Evolutionary conservation across 2,113 vertebrate species (phyloP).

Genomic region (Tympanuchus pallidicinctus): DNA sequence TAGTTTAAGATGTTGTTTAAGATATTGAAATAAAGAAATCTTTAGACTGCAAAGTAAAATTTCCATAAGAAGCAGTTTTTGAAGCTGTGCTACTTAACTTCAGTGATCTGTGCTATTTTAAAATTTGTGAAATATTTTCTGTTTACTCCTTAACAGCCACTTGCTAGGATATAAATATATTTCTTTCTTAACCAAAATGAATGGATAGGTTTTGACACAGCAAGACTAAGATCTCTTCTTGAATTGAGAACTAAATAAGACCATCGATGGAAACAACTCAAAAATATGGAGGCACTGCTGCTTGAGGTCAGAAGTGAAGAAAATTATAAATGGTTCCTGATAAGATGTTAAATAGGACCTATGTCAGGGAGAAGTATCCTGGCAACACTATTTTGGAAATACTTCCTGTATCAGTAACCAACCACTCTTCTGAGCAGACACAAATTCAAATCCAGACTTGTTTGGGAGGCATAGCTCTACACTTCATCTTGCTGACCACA

Average conservation of each 20-base stretch:
- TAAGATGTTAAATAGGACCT: not conserved
- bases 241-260: not conserved
- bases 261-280: not conserved
- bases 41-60: not conserved
- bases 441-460: not conserved
- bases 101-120: not conserved
- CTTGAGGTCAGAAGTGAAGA: not conserved
- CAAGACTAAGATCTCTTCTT: not conserved
- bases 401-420: not conserved
- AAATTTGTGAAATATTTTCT: not conserved
- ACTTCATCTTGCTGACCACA: not conserved
- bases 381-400: not conserved
- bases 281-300: not conserved
- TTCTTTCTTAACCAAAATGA: not conserved
- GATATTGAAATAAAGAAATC: not conserved
- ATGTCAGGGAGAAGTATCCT: not conserved
- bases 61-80: not conserved
- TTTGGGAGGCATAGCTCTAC: not conserved
- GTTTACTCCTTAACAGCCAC: not conserved
- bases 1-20: not conserved
- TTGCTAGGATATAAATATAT: not conserved
- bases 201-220: accelerated
- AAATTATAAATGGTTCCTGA: not conserved
- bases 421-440: not conserved
- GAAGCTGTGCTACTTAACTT: not conserved